These are phyloP conservation scores for Slavum lentiscoides DNA, from an alignment of 2,888 invertebrate species.

Conservation along the genomic window DNA sequence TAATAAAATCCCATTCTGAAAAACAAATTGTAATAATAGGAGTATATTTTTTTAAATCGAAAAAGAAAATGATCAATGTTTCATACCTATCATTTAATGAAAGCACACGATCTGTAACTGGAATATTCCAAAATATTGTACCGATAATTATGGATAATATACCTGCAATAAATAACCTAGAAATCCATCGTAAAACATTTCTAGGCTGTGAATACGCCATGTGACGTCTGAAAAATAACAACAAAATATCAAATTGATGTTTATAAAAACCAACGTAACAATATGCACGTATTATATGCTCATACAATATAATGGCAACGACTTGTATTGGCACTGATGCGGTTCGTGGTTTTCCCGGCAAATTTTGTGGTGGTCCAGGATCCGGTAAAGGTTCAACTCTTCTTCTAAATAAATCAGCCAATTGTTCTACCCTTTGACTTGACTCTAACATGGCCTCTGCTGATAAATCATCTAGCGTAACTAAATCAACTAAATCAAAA, in stretches of 20 bases:
- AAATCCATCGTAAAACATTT: slow-evolving; percentile 77
- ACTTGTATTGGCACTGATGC: slow-evolving; percentile 73
- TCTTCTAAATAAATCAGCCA: slow-evolving; percentile 79
- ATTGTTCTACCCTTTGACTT: slow-evolving; percentile 86
- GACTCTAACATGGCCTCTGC: slow-evolving; percentile 94
- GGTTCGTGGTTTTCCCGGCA: slow-evolving; percentile 69
- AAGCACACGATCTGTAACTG: slow-evolving; percentile 72
- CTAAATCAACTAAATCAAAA: slow-evolving; percentile 80
- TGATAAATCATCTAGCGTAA: slow-evolving; percentile 89
- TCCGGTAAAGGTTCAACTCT: slow-evolving; percentile 69
- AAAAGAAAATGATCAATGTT: not conserved
- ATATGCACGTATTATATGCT: slow-evolving; percentile 29
- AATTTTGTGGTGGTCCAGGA: slow-evolving; percentile 78
- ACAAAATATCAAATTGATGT: not conserved
- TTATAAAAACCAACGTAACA: not conserved
- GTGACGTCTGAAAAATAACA: slow-evolving; percentile 59
- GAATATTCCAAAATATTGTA: slow-evolving; percentile 87
- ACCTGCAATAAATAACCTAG: slow-evolving; percentile 77
- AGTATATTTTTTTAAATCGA: too few relatives aligned
- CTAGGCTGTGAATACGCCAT: slow-evolving; percentile 82
- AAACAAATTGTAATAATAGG: not conserved
- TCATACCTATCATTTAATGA: slow-evolving; percentile 57
- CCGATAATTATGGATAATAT: slow-evolving; percentile 82
- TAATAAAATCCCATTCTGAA: slow-evolving; percentile 82
- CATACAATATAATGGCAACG: slow-evolving; percentile 70